phyloP scores from a whole-genome alignment of 2,113 vertebrate genomes.

The Gadus chalcogrammus region DNA sequence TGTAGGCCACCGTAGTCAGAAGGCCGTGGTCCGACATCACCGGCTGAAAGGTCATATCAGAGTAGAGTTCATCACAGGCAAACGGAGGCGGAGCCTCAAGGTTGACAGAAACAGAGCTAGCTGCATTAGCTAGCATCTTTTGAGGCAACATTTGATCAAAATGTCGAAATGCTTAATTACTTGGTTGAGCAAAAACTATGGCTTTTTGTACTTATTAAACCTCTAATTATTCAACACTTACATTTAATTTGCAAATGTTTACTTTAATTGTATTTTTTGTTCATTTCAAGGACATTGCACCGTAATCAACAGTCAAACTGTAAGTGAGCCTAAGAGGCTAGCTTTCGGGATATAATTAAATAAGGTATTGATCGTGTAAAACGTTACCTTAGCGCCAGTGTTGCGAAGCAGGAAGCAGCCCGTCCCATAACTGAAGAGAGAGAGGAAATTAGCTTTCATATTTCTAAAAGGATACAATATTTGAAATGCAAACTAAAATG shows the following conservation, averaged over 20 bases:
- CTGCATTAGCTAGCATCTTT: too few species aligned
- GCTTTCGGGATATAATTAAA: neutral
- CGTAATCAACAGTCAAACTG: too few species aligned
- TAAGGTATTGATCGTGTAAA: neutral
- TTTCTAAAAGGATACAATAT: too few species aligned
- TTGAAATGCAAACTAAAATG: too few species aligned
- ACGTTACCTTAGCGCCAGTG: slow-evolving; percentile 84
- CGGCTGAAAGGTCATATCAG: slow-evolving; percentile 59
- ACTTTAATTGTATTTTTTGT: neutral
- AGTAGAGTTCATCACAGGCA: too few species aligned
- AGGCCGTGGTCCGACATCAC: slow-evolving; percentile 93
- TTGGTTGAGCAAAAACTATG: neutral
- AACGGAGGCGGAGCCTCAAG: too few species aligned
- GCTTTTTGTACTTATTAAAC: neutral
- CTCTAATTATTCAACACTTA: neutral
- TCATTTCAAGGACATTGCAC: too few species aligned
- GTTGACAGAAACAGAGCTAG: neutral
- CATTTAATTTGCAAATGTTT: too few species aligned
- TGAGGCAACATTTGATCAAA: too few species aligned
- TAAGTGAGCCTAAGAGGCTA: neutral
- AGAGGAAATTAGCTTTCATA: too few species aligned
- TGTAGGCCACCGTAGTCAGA: slow-evolving; percentile 92
- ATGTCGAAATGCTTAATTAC: too few species aligned
- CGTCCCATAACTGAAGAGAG: slow-evolving; percentile 82
- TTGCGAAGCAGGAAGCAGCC: slow-evolving; percentile 92